phyloP scores from a whole-genome alignment of 2,888 invertebrate genomes.

The Sthenelais limicola region DNA sequence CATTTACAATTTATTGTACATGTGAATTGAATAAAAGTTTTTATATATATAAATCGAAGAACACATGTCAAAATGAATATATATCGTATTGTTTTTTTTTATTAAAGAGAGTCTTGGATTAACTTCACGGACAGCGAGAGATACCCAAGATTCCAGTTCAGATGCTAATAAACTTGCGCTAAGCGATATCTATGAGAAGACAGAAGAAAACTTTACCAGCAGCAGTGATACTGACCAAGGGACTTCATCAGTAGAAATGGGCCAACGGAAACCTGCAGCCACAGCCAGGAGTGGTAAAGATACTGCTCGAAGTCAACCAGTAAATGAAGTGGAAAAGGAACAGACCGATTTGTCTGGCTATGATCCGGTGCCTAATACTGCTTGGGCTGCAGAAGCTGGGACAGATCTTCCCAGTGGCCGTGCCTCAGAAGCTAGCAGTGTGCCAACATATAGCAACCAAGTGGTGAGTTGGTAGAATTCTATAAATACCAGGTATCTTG shows the following conservation, averaged over 20 bases:
- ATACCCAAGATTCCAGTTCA: too few species aligned
- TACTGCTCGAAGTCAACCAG: not conserved
- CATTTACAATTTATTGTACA: too few species aligned
- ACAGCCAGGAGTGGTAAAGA: not conserved
- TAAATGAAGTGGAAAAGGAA: not conserved
- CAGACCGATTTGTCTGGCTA: conserved; percentile 11
- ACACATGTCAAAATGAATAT: too few species aligned
- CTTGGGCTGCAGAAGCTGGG: conserved; percentile 59
- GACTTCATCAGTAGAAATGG: not conserved
- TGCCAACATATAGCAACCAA: conserved; percentile 62
- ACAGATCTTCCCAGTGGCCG: conserved; percentile 59
- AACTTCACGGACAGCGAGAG: too few species aligned
- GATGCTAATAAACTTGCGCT: conserved; percentile 49
- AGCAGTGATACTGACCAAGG: conserved; percentile 44
- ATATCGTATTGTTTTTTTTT: too few species aligned
- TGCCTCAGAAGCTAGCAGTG: conserved; percentile 63
- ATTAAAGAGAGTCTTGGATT: too few species aligned
- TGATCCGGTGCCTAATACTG: conserved; percentile 53
- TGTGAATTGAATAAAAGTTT: too few species aligned
- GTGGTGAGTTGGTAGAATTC: too few species aligned
- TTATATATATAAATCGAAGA: too few species aligned
- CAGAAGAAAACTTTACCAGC: conserved; percentile 55
- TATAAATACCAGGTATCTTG: too few species aligned
- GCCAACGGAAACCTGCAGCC: not conserved
- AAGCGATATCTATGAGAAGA: conserved; percentile 67